Evolutionary conservation across 2,797 vertebrate genomes (phyloP), one percentile per base, ranked within the genome.

Genomic region (Microctenopoma steveboyesi): DNA sequence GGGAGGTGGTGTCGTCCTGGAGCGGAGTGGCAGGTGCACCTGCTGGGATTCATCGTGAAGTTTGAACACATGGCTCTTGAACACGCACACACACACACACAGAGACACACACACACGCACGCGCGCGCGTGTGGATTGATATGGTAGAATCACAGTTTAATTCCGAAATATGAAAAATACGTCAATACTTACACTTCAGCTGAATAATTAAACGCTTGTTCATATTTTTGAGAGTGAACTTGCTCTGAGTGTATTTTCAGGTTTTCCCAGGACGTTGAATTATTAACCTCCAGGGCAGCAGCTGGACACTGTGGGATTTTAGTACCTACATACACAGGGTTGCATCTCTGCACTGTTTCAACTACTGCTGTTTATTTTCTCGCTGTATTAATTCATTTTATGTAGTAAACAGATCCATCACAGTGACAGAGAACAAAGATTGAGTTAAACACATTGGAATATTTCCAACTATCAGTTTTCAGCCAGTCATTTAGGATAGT

Each of bases 1-100:
- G 59, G 18, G 7, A 2, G 16, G 53, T 14, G 6, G 35, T 18
- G 48, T 55, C 9, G 33, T 35, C 1, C 9, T 35, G 33, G 39
- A 39, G 54, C 16, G 9, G 9, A 15, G 43, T 7, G 66, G 76
- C 86, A 86, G 86, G 83, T 88, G 84, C 82, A 74, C 59, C 55
- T 55, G 62, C 39, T 49, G 47, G 55, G 53, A 11, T 62, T 56
- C 40, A 7, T 5, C 52, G 3, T 39, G 57, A 87, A 88, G 83
- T 90, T 83, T 76, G 69, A 63, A 82, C 60, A 30, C 74, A 78
- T 76, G 76, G 76, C 16, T 5, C 39, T 5, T 12, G 15, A 0
- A 12, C 4, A 13, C 30, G 46, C 50, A 55, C 15, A 50, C 28
- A 3, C 28, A 3, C 28, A 3, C 28, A 3, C 28, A 5, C 28